A percentile compares a stretch with the other conserved stretches of the same genome.
Conservation (phyloP, 2,888 invertebrate genomes). For the Chrysolina haemoptera region DNA sequence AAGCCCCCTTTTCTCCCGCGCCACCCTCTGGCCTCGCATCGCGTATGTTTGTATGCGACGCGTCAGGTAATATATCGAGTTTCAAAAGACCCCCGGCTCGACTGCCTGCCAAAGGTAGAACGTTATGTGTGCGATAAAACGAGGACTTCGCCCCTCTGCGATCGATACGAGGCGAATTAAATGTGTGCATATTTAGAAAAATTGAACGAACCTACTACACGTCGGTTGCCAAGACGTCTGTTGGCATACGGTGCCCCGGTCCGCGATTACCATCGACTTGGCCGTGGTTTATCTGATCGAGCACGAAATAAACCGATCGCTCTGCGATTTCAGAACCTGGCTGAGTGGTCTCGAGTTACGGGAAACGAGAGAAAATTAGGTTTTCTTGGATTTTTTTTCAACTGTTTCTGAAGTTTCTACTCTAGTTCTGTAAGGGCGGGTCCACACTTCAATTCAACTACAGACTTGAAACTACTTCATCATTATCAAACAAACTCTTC, state of each 20-base stretch:
- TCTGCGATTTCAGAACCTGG: background rate
- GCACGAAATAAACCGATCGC: background rate
- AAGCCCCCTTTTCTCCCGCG: background rate
- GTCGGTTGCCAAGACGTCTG: constrained; percentile 3
- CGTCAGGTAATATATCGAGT: constrained; percentile 21
- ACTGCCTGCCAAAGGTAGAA: constrained; percentile 2
- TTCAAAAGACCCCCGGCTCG: constrained; percentile 17
- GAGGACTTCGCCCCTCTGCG: constrained; percentile 3
- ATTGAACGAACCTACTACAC: background rate
- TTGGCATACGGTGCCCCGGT: constrained; percentile 7
- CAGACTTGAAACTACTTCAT: no score
- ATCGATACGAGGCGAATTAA: background rate
- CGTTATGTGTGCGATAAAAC: constrained; percentile 1
- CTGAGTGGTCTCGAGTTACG: background rate
- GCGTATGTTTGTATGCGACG: constrained; percentile 21
- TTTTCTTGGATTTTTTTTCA: no score
- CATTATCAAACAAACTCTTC: background rate
- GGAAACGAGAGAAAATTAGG: no score
- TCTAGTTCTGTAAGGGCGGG: no score
- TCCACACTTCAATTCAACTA: no score
- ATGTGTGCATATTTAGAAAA: constrained; percentile 7
- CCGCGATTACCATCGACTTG: background rate
- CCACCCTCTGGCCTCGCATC: background rate
- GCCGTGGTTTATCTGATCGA: constrained; percentile 13
- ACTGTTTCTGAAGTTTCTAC: no score